These are phyloP conservation scores for Alsophila aescularia DNA, from an alignment of 2,888 invertebrate genomes.

Conservation along the genomic window DNA sequence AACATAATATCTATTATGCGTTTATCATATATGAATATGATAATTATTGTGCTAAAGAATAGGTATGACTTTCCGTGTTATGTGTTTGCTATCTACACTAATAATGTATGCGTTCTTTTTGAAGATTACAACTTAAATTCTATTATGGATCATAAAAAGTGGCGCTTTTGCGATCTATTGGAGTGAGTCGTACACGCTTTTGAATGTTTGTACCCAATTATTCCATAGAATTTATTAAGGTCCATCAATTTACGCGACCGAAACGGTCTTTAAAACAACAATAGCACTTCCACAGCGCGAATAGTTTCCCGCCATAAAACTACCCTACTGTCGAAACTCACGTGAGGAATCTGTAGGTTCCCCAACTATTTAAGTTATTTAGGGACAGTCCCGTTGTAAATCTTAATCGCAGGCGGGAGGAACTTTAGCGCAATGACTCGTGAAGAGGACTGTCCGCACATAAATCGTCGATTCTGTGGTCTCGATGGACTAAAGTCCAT, in stretches of 20 bases:
- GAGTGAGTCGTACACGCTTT: too few species aligned
- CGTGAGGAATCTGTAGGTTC: conserved; percentile 48
- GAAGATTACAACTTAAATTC: too few species aligned
- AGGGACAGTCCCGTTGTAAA: conserved; percentile 70
- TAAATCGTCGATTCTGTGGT: conserved; percentile 63
- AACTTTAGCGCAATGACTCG: conserved; percentile 76
- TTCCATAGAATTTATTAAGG: conserved; percentile 3
- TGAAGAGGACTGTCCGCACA: conserved; percentile 65
- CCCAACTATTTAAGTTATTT: conserved; percentile 78
- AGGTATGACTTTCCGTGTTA: too few species aligned
- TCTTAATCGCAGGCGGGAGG: conserved; percentile 69
- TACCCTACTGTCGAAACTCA: conserved; percentile 60
- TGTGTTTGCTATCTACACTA: too few species aligned
- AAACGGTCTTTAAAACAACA: conserved; percentile 24
- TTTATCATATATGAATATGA: not conserved
- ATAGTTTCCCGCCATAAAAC: conserved; percentile 40
- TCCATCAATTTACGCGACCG: conserved; percentile 10
- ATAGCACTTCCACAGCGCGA: conserved; percentile 31
- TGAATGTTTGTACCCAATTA: not conserved
- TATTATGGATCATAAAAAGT: too few species aligned
- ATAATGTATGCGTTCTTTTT: too few species aligned
- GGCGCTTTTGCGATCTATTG: not conserved
- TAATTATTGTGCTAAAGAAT: too few species aligned
- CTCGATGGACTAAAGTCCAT: conserved; percentile 30
- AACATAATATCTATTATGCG: conserved; percentile 1